Base-by-base conservation (phyloP, 2,113 vertebrate species). In the Chionodraco myersi region DNA sequence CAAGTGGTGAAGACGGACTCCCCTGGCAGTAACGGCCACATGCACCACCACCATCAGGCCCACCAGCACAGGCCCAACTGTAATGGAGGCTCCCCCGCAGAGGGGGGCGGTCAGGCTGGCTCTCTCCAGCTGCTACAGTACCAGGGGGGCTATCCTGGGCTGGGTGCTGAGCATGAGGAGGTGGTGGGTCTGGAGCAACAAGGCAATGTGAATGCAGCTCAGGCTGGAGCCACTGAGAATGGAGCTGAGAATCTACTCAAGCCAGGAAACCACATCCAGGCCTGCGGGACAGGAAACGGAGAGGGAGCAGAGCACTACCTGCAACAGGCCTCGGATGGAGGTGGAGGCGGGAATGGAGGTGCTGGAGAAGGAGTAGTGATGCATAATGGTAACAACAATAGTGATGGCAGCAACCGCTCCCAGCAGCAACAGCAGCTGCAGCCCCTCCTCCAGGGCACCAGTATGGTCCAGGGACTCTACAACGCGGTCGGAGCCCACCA, bases 111-210 rank as follows among this genome's bases (percentile, higher is more conserved):
- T 69, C 94, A 97, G 78, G 70, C 93, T 8, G 95, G 96, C 70
- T 96, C 98, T 70, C 96, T 99, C 45, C 98, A 99, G 94, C 95
- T 99, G 74, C 96, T 99, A 87, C 98, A 99, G 93, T 99, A 98
- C 93, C 97, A 98, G 94, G 97, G 97, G 77, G 95, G 94, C 57
- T 99, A 96, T 89, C 96, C 97, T 62, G 94, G 96, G 77, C 94
- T 99, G 87, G 91, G 96, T 0, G 86, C 95, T 0, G 97, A 98
- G 87, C 95, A 95, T 0, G 94, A 95, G 72, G 95, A 95, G 63
- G 93, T 95, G 64, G 94, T 94, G 62, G 91, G 93, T 66, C 83
- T 95, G 8, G 94, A 96, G 54, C 95, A 94, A 71, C 71, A 77
- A 10, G 92, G 91, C 6, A 86, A 30, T 26, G 88, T 88, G 54